A percentile compares a stretch with the other conserved stretches of the same genome.
Conservation (phyloP, 2,888 invertebrate species). For the Argyra leucocephala region DNA sequence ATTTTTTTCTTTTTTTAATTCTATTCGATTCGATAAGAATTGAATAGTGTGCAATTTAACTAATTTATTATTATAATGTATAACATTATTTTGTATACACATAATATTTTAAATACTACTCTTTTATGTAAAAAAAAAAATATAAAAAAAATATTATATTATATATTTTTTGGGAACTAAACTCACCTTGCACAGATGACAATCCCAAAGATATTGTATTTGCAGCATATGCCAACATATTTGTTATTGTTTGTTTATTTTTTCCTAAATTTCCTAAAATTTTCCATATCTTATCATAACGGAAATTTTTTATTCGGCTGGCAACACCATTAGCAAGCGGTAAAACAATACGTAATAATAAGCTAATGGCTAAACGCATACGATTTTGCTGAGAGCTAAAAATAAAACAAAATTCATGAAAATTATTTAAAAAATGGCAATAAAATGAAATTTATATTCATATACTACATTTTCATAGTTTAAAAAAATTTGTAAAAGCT, state of each 20-base stretch:
- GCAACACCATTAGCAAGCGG: conserved; percentile 39
- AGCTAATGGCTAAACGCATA: conserved; percentile 38
- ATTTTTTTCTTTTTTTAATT: too few species aligned
- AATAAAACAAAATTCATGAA: neutral
- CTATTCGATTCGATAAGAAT: too few species aligned
- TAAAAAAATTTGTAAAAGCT: too few species aligned
- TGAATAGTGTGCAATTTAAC: too few species aligned
- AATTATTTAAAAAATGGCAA: too few species aligned
- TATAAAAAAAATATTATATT: neutral
- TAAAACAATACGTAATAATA: conserved; percentile 38
- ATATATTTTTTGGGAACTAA: neutral
- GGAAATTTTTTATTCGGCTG: conserved; percentile 38
- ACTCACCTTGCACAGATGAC: conserved; percentile 41
- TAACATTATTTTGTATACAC: too few species aligned
- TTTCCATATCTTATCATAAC: conserved; percentile 35
- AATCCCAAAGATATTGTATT: conserved; percentile 41
- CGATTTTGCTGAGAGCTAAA: conserved; percentile 32
- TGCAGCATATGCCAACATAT: conserved; percentile 40
- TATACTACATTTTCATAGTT: too few species aligned
- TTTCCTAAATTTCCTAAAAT: conserved; percentile 35
- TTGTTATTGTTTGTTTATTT: conserved; percentile 37
- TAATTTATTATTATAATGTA: too few species aligned
- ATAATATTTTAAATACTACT: too few species aligned
- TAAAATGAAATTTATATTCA: too few species aligned
- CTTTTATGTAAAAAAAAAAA: neutral